Base-by-base conservation (phyloP, 2,113 vertebrate species). In the Hippopotamus amphibius region DNA sequence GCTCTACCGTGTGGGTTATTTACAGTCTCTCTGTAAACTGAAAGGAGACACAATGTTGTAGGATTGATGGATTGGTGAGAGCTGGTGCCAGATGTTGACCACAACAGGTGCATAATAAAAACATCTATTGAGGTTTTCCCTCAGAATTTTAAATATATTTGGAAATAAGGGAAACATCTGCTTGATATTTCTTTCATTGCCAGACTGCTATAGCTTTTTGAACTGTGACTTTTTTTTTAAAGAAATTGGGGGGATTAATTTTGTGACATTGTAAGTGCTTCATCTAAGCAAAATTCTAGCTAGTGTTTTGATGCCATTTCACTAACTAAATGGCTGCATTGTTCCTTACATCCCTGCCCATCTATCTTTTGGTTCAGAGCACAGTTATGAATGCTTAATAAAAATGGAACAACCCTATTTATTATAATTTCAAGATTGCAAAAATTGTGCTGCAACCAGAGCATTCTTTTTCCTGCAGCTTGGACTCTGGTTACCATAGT, bases 131-230 rank as follows among this genome's bases (percentile, higher is more conserved):
- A 93, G 15, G n/a, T 43, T 93, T 97, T 95, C 21, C 14, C 12
- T 91, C 69, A 88, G 61, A 97, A 82, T 90, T 82, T 37, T 92
- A 97, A 96, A 94, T 90, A 50, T 79, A 95, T 93, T 82, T 96
- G 24, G n/a, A 96, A 97, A 97, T 72, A 96, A 96, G 63, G 17
- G 28, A 84, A 92, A 95, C 92, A 97, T 95, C 92, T 97, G 89
- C 50, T 92, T 74, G 37, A 41, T 97, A 82, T 76, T 95, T 91
- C 81, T 84, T 84, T 97, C 33, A 33, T 9, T 96, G 85, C 86
- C 63, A 93, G 72, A 19, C 83, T 68, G 28, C 46, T 92, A 28
- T 83, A 89, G 63, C 46, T 96, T 96, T 92, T 83, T 83, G 57
- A 95, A 85, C n/a, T 84, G 46, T 65, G 8, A n/a, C 15, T 66